Conservation (phyloP, 64 coral and sea anemone genomes). For the Pocillopora verrucosa region DNA sequence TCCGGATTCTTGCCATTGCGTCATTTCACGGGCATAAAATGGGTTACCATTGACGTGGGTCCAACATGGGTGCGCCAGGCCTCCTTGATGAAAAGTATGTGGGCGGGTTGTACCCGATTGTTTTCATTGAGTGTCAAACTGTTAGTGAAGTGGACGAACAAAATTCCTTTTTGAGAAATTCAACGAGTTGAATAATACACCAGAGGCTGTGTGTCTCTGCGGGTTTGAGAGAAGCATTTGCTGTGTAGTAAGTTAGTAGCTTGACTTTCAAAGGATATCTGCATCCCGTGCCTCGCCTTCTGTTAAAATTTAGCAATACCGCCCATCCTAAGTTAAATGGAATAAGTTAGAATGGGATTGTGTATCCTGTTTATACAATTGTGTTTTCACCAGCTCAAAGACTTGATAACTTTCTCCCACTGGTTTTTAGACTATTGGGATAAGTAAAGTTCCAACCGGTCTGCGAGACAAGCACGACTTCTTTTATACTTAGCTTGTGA, state of each 20-base stretch:
- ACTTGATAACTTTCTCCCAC: no score
- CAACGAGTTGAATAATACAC: background rate
- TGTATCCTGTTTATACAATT: no score
- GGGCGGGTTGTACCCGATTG: slow-evolving; percentile 22
- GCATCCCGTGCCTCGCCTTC: no score
- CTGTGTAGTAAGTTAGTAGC: background rate
- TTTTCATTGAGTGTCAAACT: slow-evolving; percentile 8
- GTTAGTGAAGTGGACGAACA: background rate
- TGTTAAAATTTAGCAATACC: no score
- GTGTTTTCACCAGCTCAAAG: no score
- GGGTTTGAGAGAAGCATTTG: background rate
- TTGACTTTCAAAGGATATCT: background rate
- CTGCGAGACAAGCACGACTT: no score
- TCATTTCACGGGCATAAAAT: background rate
- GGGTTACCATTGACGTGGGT: slow-evolving; percentile 23
- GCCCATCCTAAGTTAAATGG: no score
- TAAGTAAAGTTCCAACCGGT: no score
- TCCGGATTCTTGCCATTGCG: slow-evolving; percentile 14
- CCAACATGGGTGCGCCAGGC: background rate
- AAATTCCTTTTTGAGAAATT: slow-evolving; percentile 30
- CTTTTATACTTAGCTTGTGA: no score
- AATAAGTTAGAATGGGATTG: no score
- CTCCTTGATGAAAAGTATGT: slow-evolving; percentile 8
- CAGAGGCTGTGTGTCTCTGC: background rate
- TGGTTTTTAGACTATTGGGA: no score